Evolutionary conservation across 2,113 vertebrate species (phyloP), one percentile per base, ranked within the genome.

Genomic region (Chaetodon trifascialis): DNA sequence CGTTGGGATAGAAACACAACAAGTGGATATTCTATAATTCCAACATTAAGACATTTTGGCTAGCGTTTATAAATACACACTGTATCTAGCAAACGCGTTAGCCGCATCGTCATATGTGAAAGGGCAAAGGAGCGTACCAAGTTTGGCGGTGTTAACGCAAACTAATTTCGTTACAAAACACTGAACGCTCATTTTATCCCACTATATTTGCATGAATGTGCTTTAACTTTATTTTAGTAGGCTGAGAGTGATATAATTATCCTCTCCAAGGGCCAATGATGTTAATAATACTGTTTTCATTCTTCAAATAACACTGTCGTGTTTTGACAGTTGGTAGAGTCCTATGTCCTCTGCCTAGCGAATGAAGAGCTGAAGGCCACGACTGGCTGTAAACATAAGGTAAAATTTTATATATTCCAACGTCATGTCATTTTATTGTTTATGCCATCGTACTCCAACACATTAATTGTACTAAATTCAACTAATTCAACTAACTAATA

Each of bases 281-380:
- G 1, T 1, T 9, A 44, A 17, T 63, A 52, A 10, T 1, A 2
- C 0, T 16, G 1, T 12, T 34, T 30, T 7, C 23, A 21, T 46
- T 10, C 9, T 40, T 55, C 1, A 49, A 21, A 34, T 11, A 0
- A 19, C 51, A 71, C 30, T 21, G 10, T n/a, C 23, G 1, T 36
- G 14, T 15, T 63, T 23, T 6, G 10, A 4, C 0, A 88, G 60
- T 89, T 95, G 93, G 95, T 92, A 87, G 7, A 79, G 73, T 91
- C 93, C 92, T 14, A 76, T 91, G 94, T 85, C 94, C 94, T 94
- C 90, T 76, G 72, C 54, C 51, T 75, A 9, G n/a, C 65, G 46
- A 79, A 49, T 46, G 66, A 78, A 14, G n/a, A 78, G 15, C 88
- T 84, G 21, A 90, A 90, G 87, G 89, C 90, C 76, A 34, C 77